These are phyloP conservation scores for Papilio machaon DNA, from an alignment of 1,140 invertebrate species.

Conservation along the genomic window DNA sequence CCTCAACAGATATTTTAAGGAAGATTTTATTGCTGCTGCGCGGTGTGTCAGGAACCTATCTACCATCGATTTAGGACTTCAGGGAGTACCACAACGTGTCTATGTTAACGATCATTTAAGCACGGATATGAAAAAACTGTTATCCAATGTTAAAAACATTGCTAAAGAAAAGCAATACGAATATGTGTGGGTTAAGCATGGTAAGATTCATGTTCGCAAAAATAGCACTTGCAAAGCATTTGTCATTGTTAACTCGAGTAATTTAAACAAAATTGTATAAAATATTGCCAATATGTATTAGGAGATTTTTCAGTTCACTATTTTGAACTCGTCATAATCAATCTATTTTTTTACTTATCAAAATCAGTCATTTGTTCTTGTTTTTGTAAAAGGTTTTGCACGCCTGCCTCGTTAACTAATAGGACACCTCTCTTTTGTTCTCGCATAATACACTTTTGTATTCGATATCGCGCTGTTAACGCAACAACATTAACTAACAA, in stretches of 20 bases:
- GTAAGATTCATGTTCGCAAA: constrained; percentile 43
- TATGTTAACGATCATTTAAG: constrained; percentile 44
- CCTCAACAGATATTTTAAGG: constrained; percentile 36
- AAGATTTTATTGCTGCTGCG: constrained; percentile 27
- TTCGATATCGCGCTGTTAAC: no score
- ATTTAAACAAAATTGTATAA: constrained; percentile 44
- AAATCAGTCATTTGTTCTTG: neutral
- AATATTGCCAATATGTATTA: neutral
- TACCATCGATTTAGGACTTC: neutral
- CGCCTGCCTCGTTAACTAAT: no score
- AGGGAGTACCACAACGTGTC: constrained; percentile 8
- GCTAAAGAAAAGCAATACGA: constrained; percentile 27
- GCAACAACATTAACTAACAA: no score
- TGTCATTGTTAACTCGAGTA: constrained; percentile 29
- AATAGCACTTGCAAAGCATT: constrained; percentile 35
- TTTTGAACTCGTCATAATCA: neutral
- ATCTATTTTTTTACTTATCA: no score
- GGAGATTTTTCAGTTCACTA: neutral
- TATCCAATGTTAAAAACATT: constrained; percentile 33
- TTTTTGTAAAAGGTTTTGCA: no score
- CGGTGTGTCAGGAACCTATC: neutral
- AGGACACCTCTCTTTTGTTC: no score
- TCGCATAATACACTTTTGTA: no score
- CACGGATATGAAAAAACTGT: constrained; percentile 30
- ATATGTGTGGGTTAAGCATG: constrained; percentile 43